Evolutionary conservation across 2,113 vertebrate genomes (phyloP).

Genomic region (Oryzias celebensis): DNA sequence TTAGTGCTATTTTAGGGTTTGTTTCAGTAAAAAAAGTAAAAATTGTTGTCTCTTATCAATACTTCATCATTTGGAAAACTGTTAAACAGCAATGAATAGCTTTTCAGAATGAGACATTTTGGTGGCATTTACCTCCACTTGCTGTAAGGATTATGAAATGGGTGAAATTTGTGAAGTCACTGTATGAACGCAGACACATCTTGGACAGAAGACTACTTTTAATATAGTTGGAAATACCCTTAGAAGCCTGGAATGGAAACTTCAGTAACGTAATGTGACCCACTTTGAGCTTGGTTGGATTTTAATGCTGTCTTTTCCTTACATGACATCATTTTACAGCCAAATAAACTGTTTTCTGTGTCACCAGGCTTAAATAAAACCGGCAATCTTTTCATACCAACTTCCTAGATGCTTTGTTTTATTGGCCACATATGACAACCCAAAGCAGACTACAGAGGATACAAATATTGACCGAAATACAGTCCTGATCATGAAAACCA

Average conservation of each 20-base stretch:
- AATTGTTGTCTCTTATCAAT: no score
- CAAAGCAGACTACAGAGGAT: constrained; percentile 17
- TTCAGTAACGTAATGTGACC: constrained; percentile 65
- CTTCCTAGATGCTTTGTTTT: constrained; percentile 55
- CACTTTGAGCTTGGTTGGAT: constrained; percentile 40
- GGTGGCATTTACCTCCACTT: no score
- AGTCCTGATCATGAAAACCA: constrained; percentile 38
- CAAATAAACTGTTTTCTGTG: constrained; percentile 54
- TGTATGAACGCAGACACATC: constrained; percentile 26
- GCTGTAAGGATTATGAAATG: no score
- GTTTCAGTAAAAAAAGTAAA: no score
- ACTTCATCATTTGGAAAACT: no score
- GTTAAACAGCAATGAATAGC: no score
- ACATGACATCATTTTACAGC: constrained; percentile 53
- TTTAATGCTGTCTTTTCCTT: constrained; percentile 27
- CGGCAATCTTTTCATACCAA: constrained; percentile 41
- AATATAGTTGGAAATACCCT: constrained; percentile 48
- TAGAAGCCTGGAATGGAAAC: constrained; percentile 51
- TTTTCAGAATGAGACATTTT: no score
- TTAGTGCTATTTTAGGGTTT: no score
- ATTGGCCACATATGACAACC: constrained; percentile 15
- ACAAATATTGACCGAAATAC: constrained; percentile 8
- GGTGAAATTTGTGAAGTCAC: background rate
- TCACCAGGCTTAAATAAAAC: constrained; percentile 9
- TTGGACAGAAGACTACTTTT: constrained; percentile 60